These are phyloP conservation scores for Dicyrtomina minuta DNA, from an alignment of 2,888 invertebrate species.

Conservation along the genomic window DNA sequence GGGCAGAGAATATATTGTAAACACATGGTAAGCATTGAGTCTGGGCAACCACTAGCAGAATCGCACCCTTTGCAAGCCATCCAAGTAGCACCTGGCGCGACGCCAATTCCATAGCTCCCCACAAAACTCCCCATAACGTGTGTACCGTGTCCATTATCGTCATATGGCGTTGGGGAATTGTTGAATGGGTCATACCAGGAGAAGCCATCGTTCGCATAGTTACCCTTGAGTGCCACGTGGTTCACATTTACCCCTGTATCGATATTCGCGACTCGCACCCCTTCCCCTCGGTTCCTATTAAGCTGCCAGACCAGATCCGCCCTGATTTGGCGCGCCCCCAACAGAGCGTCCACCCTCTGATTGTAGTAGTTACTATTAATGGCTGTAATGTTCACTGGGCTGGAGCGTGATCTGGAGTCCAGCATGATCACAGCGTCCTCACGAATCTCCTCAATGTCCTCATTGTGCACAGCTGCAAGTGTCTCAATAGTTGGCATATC, in stretches of 20 bases:
- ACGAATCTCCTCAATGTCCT: no score
- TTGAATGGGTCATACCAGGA: not conserved
- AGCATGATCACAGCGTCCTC: no score
- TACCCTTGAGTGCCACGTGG: conserved; percentile 1
- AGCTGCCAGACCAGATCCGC: not conserved
- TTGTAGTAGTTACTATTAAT: no score
- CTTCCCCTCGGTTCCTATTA: not conserved
- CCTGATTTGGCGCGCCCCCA: not conserved
- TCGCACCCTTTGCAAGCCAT: no score
- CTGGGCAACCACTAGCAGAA: conserved; percentile 8
- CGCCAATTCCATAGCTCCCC: conserved; percentile 33
- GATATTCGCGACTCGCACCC: not conserved
- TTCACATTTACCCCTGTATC: conserved; percentile 4
- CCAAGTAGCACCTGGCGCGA: no score
- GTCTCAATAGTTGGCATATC: no score
- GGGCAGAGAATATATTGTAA: conserved; percentile 44
- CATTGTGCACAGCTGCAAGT: no score
- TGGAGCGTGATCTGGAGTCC: no score
- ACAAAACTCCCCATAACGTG: conserved; percentile 32
- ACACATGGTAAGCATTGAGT: conserved; percentile 23
- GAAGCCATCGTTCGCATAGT: not conserved
- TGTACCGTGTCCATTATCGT: conserved; percentile 11
- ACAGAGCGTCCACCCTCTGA: no score
- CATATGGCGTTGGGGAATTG: not conserved
- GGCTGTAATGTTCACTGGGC: no score